These are phyloP conservation scores for Strix uralensis DNA, from an alignment of 2,113 vertebrate genomes.

Conservation along the genomic window DNA sequence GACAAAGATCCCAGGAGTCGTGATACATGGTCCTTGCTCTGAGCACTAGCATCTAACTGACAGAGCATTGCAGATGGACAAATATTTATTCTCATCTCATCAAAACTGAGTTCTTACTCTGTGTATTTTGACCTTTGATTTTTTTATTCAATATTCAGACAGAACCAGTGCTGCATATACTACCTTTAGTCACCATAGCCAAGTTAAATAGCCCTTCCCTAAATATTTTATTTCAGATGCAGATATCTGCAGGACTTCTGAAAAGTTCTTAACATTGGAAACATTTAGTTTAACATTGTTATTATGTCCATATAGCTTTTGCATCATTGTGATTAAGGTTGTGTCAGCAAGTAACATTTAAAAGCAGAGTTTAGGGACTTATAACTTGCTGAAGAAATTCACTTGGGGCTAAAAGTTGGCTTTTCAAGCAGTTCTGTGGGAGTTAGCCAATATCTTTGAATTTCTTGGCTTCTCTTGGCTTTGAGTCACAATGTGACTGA, in stretches of 20 bases:
- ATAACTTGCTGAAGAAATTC: background rate
- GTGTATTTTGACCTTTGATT: background rate
- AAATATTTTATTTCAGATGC: background rate
- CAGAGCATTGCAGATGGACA: background rate
- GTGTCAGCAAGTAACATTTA: constrained; percentile 42
- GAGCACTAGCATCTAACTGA: background rate
- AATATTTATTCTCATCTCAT: background rate
- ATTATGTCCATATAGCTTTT: background rate
- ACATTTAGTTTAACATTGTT: background rate
- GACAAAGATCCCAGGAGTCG: background rate
- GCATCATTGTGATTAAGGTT: constrained; percentile 19
- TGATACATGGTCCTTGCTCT: background rate
- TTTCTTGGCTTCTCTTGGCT: constrained; percentile 40
- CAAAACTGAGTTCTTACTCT: background rate
- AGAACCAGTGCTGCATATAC: background rate
- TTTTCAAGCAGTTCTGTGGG: constrained; percentile 44
- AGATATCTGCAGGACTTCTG: background rate
- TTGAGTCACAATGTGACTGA: constrained; percentile 36
- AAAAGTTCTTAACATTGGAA: background rate
- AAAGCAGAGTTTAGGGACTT: constrained; percentile 31
- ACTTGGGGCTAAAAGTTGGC: constrained; percentile 38
- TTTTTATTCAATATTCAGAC: background rate
- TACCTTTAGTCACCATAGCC: background rate
- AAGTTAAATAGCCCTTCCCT: background rate
- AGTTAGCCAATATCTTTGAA: constrained; percentile 38